phyloP scores from a whole-genome alignment of 2,888 invertebrate species.

The Cyclophora punctaria region DNA sequence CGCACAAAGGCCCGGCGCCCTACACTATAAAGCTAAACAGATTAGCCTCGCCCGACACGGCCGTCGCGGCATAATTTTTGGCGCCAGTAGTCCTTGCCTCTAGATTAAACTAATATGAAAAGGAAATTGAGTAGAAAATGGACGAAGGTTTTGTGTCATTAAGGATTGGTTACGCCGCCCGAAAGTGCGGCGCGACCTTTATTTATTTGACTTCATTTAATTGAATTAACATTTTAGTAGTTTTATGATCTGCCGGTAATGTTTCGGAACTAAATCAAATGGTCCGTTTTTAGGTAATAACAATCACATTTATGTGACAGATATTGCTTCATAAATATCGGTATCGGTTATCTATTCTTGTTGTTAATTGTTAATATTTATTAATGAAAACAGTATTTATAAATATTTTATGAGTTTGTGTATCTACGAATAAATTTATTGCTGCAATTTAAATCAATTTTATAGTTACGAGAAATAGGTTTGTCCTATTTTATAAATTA shows the following conservation, averaged over 20 bases:
- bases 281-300: conserved; percentile 59
- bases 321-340: conserved; percentile 44
- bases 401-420: neutral
- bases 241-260: conserved; percentile 65
- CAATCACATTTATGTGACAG: conserved; percentile 58
- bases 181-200: conserved; percentile 49
- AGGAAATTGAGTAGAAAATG: conserved; percentile 75
- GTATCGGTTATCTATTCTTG: too few relatives aligned
- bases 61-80: conserved; percentile 73
- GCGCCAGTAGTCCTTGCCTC: conserved; percentile 72
- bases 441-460: too few relatives aligned
- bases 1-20: conserved; percentile 67
- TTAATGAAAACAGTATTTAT: neutral
- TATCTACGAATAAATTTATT: too few relatives aligned
- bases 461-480: too few relatives aligned
- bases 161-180: conserved; percentile 65
- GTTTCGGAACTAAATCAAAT: conserved; percentile 58
- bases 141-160: conserved; percentile 71
- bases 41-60: conserved; percentile 67
- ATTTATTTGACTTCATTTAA: conserved; percentile 70
- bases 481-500: too few relatives aligned
- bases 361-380: too few relatives aligned
- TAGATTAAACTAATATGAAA: conserved; percentile 75
- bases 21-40: conserved; percentile 70
- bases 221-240: conserved; percentile 69